These are phyloP conservation scores for Gallinago solitaria DNA, from an alignment of 2,797 vertebrate genomes.

Conservation along the genomic window DNA sequence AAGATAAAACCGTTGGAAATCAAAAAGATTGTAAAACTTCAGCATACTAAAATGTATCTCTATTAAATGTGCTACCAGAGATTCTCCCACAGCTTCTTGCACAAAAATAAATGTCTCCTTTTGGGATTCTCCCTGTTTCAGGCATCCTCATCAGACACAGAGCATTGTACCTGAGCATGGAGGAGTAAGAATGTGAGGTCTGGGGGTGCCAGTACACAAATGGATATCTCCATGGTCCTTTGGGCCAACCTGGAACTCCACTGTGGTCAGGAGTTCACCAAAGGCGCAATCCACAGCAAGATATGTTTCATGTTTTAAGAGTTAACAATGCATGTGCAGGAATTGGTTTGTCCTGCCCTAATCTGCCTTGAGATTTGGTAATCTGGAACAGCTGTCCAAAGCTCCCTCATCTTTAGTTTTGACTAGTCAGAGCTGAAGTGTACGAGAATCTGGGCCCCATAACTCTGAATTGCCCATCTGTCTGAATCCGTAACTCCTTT, in stretches of 20 bases:
- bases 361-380: neutral
- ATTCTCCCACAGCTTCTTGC: fast-evolving
- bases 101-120: neutral
- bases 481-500: neutral
- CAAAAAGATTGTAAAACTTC: neutral
- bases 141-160: neutral
- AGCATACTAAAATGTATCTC: neutral
- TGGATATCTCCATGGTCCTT: fast-evolving
- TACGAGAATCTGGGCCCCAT: neutral
- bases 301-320: neutral
- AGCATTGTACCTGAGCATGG: fast-evolving
- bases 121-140: neutral
- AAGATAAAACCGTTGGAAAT: neutral
- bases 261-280: neutral
- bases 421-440: neutral
- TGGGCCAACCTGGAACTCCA: neutral
- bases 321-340: neutral
- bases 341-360: neutral
- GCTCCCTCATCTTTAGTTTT: neutral
- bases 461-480: neutral
- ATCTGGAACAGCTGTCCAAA: neutral
- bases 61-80: neutral
- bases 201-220: fast-evolving
- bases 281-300: neutral
- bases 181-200: neutral